Evolutionary conservation across 1,140 invertebrate genomes (phyloP).

Genomic region (Medauroidea extradentata): DNA sequence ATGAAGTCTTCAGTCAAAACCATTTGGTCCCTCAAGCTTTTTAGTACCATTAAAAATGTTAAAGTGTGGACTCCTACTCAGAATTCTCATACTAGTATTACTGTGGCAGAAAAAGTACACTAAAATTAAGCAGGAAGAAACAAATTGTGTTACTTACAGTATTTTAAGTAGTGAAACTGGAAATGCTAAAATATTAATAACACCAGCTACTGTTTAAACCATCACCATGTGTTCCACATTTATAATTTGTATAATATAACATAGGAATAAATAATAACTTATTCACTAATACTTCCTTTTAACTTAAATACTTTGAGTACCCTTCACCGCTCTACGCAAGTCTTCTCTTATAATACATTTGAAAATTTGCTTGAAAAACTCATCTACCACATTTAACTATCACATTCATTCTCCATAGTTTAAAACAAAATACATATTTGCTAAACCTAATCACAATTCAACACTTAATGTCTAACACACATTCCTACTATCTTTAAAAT

Average conservation of each 20-base stretch:
- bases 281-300: conserved; percentile 9
- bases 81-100: conserved; percentile 1
- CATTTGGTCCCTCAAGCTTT: conserved; percentile 12
- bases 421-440: neutral
- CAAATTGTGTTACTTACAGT: no score
- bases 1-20: neutral
- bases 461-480: neutral
- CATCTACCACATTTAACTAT: neutral
- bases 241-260: neutral
- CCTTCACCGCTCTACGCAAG: conserved; percentile 10
- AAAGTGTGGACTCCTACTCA: neutral
- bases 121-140: neutral
- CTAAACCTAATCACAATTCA: neutral
- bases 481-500: neutral
- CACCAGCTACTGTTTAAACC: conserved; percentile 3
- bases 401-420: neutral
- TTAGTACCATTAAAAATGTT: neutral
- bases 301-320: conserved; percentile 13
- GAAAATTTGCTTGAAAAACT: conserved; percentile 7
- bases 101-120: neutral
- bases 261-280: neutral
- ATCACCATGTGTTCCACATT: conserved; percentile 3
- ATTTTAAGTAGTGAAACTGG: no score
- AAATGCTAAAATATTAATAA: neutral
- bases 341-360: conserved; percentile 7